phyloP scores from a whole-genome alignment of 2,797 vertebrate genomes.

The Oreochromis grahami region DNA sequence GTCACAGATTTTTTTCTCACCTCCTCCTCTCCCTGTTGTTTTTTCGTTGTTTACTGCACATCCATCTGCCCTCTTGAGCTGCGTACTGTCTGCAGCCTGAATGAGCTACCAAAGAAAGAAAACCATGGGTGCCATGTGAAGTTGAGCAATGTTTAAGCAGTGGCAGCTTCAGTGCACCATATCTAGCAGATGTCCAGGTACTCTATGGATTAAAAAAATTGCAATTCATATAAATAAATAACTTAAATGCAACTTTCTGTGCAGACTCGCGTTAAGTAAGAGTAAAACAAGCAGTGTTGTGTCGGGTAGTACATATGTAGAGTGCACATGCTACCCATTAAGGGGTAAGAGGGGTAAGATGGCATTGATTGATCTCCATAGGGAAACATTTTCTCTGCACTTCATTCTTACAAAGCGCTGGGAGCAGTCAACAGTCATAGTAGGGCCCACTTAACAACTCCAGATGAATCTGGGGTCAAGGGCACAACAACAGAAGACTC shows the following conservation, averaged over 20 bases:
- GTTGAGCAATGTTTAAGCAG: background rate
- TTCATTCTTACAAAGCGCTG: background rate
- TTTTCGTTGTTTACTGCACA: constrained; percentile 19
- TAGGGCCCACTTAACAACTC: background rate
- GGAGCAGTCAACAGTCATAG: background rate
- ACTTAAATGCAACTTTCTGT: background rate
- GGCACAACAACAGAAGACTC: background rate
- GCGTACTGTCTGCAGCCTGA: background rate
- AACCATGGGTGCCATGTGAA: background rate
- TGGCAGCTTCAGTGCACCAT: background rate
- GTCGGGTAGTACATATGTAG: background rate
- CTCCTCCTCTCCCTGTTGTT: constrained; percentile 17
- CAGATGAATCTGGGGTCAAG: background rate
- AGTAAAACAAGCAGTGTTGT: background rate
- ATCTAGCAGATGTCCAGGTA: background rate
- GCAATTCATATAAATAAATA: background rate
- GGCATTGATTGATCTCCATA: background rate
- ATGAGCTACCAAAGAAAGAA: background rate
- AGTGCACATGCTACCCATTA: background rate
- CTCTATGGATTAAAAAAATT: background rate
- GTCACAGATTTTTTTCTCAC: background rate
- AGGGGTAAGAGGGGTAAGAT: background rate
- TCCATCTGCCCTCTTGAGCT: constrained; percentile 17
- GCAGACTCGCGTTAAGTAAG: background rate
- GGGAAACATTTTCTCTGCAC: background rate